phyloP scores from a whole-genome alignment of 2,888 invertebrate species.

The Biston stratarius region DNA sequence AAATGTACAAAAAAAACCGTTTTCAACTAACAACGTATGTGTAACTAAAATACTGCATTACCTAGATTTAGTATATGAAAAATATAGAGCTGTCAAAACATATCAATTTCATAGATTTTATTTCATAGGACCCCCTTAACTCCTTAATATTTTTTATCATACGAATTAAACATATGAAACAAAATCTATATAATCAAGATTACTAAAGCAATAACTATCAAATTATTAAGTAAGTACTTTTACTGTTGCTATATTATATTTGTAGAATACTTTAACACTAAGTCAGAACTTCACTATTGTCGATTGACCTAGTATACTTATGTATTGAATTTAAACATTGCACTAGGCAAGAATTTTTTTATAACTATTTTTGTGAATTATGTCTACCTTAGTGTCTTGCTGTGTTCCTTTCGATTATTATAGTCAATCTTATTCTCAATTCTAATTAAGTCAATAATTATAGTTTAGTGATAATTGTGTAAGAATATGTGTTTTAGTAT shows the following conservation, averaged over 20 bases:
- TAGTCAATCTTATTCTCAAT: conserved; percentile 46
- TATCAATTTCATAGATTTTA: too few relatives aligned
- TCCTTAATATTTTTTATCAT: too few relatives aligned
- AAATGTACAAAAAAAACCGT: too few relatives aligned
- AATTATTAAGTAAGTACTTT: neutral
- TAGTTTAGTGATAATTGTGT: neutral
- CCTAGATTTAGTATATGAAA: too few relatives aligned
- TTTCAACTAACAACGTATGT: too few relatives aligned
- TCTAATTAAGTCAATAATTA: conserved; percentile 30
- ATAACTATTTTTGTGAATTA: neutral
- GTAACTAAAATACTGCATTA: too few relatives aligned
- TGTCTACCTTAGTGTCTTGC: conserved; percentile 52
- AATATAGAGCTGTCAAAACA: too few relatives aligned
- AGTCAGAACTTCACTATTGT: neutral
- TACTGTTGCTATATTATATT: neutral
- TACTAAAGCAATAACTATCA: neutral
- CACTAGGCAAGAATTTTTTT: too few relatives aligned
- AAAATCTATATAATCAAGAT: neutral
- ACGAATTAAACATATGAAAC: too few relatives aligned
- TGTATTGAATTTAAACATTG: too few relatives aligned
- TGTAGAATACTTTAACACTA: neutral
- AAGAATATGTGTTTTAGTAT: conserved; percentile 8
- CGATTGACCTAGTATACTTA: too few relatives aligned
- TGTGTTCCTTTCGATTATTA: conserved; percentile 37
- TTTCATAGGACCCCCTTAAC: too few relatives aligned